Conservation (phyloP, 2,113 vertebrate genomes). For the Psammodynastes pulverulentus region DNA sequence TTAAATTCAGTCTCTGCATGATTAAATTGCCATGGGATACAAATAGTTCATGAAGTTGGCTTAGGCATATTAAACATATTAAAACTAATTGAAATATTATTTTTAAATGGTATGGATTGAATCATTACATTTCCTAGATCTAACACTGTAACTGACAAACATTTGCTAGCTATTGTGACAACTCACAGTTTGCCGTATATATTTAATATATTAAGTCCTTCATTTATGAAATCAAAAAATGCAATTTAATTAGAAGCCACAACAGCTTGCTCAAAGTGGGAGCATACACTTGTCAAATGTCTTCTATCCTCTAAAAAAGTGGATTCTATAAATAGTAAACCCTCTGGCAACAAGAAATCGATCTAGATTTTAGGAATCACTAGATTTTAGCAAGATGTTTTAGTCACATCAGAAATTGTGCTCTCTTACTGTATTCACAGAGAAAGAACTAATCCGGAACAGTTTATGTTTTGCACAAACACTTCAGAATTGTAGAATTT, state of each 20-base stretch:
- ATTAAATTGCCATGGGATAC: background rate
- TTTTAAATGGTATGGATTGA: background rate
- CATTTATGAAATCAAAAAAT: constrained; percentile 12
- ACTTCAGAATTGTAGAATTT: constrained; percentile 56
- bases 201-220: constrained; percentile 3
- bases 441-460: background rate
- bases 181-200: background rate
- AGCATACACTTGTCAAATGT: background rate
- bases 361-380: background rate
- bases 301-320: background rate
- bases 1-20: background rate
- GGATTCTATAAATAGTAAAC: background rate
- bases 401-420: background rate
- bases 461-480: constrained; percentile 33
- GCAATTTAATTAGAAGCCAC: constrained; percentile 8
- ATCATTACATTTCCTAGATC: background rate
- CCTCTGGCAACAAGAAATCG: background rate
- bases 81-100: background rate
- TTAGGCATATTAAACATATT: background rate
- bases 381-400: background rate
- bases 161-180: constrained; percentile 2
- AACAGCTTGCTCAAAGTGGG: background rate
- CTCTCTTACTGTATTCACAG: background rate
- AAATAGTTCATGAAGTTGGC: background rate
- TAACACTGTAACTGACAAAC: background rate